Evolutionary conservation across 64 coral and sea anemone species (phyloP), one percentile per base, ranked within the genome.

Genomic region (Actinia tenebrosa): DNA sequence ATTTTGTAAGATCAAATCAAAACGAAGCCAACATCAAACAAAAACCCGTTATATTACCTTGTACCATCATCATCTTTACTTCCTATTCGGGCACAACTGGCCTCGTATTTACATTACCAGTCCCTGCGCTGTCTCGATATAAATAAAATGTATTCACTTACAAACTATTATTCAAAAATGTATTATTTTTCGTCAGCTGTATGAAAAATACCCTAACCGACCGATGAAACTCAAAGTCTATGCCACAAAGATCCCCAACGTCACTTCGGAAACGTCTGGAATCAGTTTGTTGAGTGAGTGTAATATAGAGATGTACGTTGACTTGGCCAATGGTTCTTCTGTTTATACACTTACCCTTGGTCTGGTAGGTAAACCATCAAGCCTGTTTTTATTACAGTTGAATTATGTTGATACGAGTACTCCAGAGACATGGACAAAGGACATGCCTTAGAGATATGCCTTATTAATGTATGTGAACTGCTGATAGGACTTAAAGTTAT

Each of bases 221-320:
- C 89, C 83, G 1, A 45, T 91, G 10, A 62, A 63, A 71, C 3
- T 91, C 22, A 91, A 91, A 79, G 37, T 60, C 37, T 91, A 91
- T 54, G 52, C 89, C 23, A 91, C 83, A 68, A 84, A 86, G 68
- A 56, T 83, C 19, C 89, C 89, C 1, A 83, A 69, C 62, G 78
- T 91, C 30, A 11, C 83, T 8, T 91, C 89, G 4, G 14, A 50
- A 43, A 56, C 8, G 3, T 77, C 56, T 66, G 42, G 66, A 16
- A 52, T 75, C 27, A 86, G 78, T 46, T 50, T 91, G 52, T 59
- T 83, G 16, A 53, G 79, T n/a, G 72, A 44, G 23, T 64, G 64
- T 20, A 84, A 80, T 53, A 71, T 84, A 0, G 83, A 91, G 77
- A 72, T 91, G 45, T 56, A 59, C 22, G 89, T 91, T 22, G 75